A percentile compares a stretch with the other conserved stretches of the same genome.
phyloP scores from a whole-genome alignment of 2,888 invertebrate species.

The Imbricaverruca yamaguchii region DNA sequence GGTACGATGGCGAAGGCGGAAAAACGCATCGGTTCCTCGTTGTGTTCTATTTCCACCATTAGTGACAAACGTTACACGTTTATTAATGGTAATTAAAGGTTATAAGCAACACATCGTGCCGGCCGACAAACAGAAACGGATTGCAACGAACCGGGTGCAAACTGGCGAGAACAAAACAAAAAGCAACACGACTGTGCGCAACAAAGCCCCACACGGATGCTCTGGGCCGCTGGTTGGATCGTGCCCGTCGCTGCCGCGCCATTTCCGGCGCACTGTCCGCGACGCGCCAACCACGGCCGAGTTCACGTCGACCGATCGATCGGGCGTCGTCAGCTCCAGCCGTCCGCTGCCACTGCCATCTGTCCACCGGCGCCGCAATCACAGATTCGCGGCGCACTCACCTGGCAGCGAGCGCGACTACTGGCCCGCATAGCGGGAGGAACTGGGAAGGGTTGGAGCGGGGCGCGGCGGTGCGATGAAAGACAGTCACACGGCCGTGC shows the following conservation, averaged over 20 bases:
- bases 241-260: too few species aligned
- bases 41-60: constrained; percentile 3
- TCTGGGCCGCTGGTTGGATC: background rate
- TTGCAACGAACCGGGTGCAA: background rate
- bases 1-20: background rate
- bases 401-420: background rate
- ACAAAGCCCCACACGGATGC: background rate
- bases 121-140: background rate
- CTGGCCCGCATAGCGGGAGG: background rate
- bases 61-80: background rate
- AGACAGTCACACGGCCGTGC: background rate
- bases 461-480: background rate
- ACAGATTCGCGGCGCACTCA: background rate
- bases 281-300: too few species aligned
- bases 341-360: background rate
- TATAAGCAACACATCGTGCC: background rate
- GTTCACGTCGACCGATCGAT: too few species aligned
- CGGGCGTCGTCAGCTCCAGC: background rate
- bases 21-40: background rate
- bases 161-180: constrained; percentile 1
- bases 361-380: background rate
- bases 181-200: background rate
- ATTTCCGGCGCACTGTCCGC: too few species aligned
- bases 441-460: background rate
- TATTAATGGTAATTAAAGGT: background rate